phyloP scores from a whole-genome alignment of 2,113 vertebrate species.

The Clarias gariepinus region DNA sequence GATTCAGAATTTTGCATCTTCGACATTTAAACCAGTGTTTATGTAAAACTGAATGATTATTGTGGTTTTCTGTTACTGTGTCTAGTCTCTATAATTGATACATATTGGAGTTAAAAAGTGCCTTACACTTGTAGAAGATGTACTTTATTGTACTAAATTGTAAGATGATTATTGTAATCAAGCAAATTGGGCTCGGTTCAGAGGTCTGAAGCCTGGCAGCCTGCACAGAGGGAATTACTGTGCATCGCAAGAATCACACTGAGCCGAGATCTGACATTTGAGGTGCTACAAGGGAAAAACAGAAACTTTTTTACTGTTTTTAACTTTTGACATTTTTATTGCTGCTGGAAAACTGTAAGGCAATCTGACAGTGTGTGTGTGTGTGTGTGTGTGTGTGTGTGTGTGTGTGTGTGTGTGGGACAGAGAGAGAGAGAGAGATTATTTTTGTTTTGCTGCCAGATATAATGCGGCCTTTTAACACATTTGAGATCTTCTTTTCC shows the following conservation, averaged over 20 bases:
- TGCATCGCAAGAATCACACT: background rate
- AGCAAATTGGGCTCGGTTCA: background rate
- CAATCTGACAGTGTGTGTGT: background rate
- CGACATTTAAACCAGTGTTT: slow-evolving; percentile 4
- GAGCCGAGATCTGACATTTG: slow-evolving; percentile 7
- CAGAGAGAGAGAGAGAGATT: background rate
- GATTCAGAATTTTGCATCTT: background rate
- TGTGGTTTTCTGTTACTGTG: background rate
- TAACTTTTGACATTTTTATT: background rate
- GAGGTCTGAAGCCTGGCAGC: slow-evolving; percentile 31
- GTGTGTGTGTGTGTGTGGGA: background rate
- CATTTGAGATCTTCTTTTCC: background rate
- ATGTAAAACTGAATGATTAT: background rate
- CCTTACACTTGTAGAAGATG: background rate
- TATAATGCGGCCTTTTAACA: background rate
- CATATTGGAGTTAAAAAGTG: background rate
- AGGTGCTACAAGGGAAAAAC: slow-evolving; percentile 2
- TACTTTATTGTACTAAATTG: background rate
- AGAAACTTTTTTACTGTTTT: slow-evolving; percentile 2
- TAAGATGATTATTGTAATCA: slow-evolving; percentile 21
- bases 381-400: background rate
- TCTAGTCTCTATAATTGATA: background rate
- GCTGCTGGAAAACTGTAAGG: background rate
- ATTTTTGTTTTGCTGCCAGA: background rate
- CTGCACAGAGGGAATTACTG: background rate